Evolutionary conservation across 1,140 invertebrate species (phyloP).

Genomic region (Daktulosphaira vitifoliae): DNA sequence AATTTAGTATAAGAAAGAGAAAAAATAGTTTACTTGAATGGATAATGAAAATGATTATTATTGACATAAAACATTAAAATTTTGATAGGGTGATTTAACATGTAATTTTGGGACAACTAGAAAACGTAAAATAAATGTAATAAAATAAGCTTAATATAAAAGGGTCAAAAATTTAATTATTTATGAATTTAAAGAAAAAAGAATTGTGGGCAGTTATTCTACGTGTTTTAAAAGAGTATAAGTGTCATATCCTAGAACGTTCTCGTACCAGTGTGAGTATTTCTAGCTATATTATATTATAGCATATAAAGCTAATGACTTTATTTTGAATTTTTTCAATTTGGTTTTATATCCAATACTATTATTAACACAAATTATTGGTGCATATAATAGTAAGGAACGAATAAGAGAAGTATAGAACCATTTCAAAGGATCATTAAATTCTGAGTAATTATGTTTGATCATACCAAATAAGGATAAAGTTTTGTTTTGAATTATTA

Average conservation of each 20-base stretch:
- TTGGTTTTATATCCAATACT: too few species aligned
- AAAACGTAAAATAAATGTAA: not conserved
- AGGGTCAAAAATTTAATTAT: not conserved
- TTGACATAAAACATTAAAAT: not conserved
- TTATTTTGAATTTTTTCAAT: too few species aligned
- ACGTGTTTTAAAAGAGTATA: not conserved
- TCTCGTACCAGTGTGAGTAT: too few species aligned
- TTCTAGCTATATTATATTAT: too few species aligned
- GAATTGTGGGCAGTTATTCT: not conserved
- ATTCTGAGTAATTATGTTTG: slow-evolving; percentile 1
- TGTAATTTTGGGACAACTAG: not conserved
- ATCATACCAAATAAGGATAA: slow-evolving; percentile 2
- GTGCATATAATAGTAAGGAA: not conserved
- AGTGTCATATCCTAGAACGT: not conserved
- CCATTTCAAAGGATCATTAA: not conserved
- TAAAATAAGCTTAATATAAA: not conserved
- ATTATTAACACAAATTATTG: not conserved
- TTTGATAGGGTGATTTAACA: not conserved
- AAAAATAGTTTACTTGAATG: too few species aligned
- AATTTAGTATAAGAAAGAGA: too few species aligned
- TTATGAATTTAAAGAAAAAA: not conserved
- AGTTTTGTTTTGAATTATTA: slow-evolving; percentile 1
- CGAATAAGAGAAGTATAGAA: not conserved
- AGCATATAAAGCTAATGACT: too few species aligned
- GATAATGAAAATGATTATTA: too few species aligned